Conservation (phyloP, 92 coral and sea anemone species). For the Paramuricea clavata region DNA sequence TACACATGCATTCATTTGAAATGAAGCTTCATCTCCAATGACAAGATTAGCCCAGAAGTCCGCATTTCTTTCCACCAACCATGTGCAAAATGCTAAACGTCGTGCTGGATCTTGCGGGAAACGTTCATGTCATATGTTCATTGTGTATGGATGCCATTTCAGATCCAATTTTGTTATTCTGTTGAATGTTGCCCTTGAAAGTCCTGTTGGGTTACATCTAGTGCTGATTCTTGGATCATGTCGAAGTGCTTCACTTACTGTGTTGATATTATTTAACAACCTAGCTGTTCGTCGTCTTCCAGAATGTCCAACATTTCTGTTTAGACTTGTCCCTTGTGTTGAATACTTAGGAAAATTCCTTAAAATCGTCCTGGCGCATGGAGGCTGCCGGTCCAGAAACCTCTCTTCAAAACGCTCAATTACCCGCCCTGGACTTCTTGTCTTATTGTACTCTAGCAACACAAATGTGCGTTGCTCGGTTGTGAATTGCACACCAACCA, state of each 20-base stretch:
- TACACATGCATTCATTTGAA: neutral
- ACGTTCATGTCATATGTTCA: neutral
- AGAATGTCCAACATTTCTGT: neutral
- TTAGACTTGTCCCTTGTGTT: neutral
- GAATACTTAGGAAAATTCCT: neutral
- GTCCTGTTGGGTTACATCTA: neutral
- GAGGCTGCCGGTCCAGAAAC: neutral
- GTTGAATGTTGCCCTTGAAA: neutral
- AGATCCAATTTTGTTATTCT: neutral
- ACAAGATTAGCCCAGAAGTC: neutral
- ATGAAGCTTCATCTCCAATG: neutral
- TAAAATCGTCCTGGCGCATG: neutral
- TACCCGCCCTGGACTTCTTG: neutral
- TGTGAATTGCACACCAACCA: too few relatives aligned
- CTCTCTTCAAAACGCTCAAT: neutral
- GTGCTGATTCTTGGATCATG: neutral
- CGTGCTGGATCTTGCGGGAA: neutral
- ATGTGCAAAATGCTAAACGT: slow-evolving; percentile 4
- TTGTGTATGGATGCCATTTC: neutral
- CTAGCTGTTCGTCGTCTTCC: neutral
- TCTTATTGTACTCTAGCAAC: neutral
- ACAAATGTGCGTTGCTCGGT: neutral
- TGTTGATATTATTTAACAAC: neutral
- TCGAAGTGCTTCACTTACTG: neutral
- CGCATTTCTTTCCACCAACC: neutral